A percentile compares a stretch with the other conserved stretches of the same genome.
Evolutionary conservation across 1,140 invertebrate genomes (phyloP).

Genomic region (Bursaphelenchus mucronatus): DNA sequence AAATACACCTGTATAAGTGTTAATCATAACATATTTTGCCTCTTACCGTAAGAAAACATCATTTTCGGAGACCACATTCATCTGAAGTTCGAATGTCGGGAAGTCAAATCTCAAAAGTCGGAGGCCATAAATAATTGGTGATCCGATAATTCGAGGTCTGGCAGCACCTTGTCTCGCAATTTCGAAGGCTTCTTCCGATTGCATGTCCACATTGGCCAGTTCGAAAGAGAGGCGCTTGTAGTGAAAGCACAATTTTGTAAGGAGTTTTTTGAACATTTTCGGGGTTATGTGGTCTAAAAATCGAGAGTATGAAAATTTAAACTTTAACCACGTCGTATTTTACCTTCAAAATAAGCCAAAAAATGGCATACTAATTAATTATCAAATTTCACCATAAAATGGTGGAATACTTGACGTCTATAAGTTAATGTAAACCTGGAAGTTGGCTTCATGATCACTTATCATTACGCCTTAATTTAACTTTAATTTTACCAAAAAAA

Average conservation of each 20-base stretch:
- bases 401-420: no score
- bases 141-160: slow-evolving; percentile 69
- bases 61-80: slow-evolving; percentile 45
- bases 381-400: slow-evolving; percentile 25
- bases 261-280: slow-evolving; percentile 30
- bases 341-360: neutral
- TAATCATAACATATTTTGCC: neutral
- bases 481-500: no score
- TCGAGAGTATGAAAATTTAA: neutral
- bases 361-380: neutral
- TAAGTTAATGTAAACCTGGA: no score
- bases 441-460: no score
- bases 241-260: slow-evolving; percentile 41
- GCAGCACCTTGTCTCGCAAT: slow-evolving; percentile 74
- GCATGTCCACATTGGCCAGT: slow-evolving; percentile 72
- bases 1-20: neutral
- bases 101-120: slow-evolving; percentile 75
- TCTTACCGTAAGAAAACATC: slow-evolving; percentile 45
- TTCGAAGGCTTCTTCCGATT: slow-evolving; percentile 82
- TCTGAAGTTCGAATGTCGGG: slow-evolving; percentile 81
- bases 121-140: slow-evolving; percentile 79
- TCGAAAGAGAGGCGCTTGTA: slow-evolving; percentile 64
- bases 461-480: no score
- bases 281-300: slow-evolving; percentile 45
- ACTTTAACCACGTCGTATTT: no score